Percentiles rank a stretch among this genome's conserved stretches.
phyloP scores from a whole-genome alignment of 2,888 invertebrate genomes.

The Fabriciana adippe region DNA sequence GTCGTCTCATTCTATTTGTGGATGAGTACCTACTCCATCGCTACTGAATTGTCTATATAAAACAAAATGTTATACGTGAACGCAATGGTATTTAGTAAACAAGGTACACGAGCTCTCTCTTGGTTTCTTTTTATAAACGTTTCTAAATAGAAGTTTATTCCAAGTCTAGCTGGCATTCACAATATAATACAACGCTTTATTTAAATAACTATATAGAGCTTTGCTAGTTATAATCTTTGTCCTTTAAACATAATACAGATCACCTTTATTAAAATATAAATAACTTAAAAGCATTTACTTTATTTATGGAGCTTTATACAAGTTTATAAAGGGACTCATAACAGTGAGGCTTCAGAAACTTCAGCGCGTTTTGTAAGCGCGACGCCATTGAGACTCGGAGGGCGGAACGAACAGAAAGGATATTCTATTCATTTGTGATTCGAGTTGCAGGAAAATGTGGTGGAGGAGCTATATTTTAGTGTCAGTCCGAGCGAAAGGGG shows the following conservation, averaged over 20 bases:
- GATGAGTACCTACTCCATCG: neutral
- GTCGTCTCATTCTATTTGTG: neutral
- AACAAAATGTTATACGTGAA: neutral
- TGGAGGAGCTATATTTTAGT: constrained; percentile 18
- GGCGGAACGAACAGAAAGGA: constrained; percentile 37
- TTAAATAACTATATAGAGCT: constrained; percentile 2
- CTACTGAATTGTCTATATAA: neutral
- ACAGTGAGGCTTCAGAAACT: constrained; percentile 36
- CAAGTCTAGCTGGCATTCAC: constrained; percentile 1
- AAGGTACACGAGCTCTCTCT: neutral
- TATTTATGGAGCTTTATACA: constrained; percentile 30
- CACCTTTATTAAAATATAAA: constrained; percentile 19
- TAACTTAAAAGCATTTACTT: constrained; percentile 25
- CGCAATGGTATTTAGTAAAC: constrained; percentile 2
- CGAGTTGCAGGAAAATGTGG: constrained; percentile 40
- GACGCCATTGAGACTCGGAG: constrained; percentile 41
- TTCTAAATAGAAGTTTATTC: constrained; percentile 7
- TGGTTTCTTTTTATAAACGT: neutral
- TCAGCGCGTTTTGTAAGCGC: constrained; percentile 37
- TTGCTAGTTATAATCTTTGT: neutral
- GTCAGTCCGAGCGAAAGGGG: constrained; percentile 16
- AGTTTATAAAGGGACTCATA: constrained; percentile 37
- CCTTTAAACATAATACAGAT: constrained; percentile 15
- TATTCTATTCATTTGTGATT: constrained; percentile 46
- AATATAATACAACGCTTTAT: neutral